Evolutionary conservation across 1,140 invertebrate genomes (phyloP), one percentile per base, ranked within the genome.

Genomic region (Diorhabda elongata): DNA sequence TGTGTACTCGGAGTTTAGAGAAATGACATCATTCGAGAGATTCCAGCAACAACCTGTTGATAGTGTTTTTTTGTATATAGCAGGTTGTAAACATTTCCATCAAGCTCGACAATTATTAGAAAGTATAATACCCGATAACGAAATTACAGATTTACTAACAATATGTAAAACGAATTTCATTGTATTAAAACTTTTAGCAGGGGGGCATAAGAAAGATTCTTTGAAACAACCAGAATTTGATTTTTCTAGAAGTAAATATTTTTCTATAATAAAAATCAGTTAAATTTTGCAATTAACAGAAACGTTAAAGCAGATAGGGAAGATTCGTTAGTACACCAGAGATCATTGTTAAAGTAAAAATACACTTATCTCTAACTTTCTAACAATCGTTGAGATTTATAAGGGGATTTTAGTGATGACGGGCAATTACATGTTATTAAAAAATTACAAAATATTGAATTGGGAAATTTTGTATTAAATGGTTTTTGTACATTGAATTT

Each of bases 151-250:
- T 76, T 85, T 97, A 57, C 82, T 97, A 4, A 93, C 93, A 85
- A 90, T 97, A 63, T 89, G 91, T 2, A 97, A 98, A 85, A 97
- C 93, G 0, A 98, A 98, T 85, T 96, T 96, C 81, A 90, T 98
- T 69, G 96, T 98, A 5, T 87, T 97, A 81, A 97, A 97, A 84
- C 83, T 98, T 45, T 82, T 98, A 58, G 91, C 92, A 4, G 93
- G 92, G 69, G 95, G 95, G 11, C 95, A 97, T 80, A 95, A 94
- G 81, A 91, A 91, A 75, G 92, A 96, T 69, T 90, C 92, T 0
- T 88, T 89, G 74, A 85, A 86, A 42, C 90, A 92, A 3, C 93
- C 94, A 3, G 90, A 96, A 73, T 98, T 97, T 81, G 94, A 97
- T 78, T 98, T 98, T 80, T 89, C 90, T 11, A 85, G 87, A 75